A percentile compares a stretch with the other conserved stretches of the same genome.
These are phyloP conservation scores for Podocnemis expansa DNA, from an alignment of 2,113 vertebrate genomes.

Conservation along the genomic window DNA sequence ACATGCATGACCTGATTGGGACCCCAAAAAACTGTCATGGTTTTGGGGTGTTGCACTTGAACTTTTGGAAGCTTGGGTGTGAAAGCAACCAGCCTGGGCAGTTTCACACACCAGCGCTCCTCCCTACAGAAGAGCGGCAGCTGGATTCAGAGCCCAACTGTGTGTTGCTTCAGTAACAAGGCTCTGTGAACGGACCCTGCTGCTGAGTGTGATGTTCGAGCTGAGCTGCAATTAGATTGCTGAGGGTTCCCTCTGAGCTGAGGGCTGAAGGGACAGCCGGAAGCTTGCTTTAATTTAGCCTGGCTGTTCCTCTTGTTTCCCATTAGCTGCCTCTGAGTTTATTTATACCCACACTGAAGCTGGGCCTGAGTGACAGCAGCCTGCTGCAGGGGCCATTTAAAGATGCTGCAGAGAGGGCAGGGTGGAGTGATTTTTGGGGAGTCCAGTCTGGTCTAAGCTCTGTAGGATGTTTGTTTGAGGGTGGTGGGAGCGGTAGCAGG, in stretches of 20 bases:
- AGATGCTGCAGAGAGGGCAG: not conserved
- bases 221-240: not conserved
- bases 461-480: not conserved
- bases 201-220: accelerated
- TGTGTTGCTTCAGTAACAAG: accelerated
- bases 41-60: not conserved
- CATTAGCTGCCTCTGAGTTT: no score
- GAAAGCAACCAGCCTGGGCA: not conserved
- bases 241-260: accelerated
- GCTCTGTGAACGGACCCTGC: accelerated
- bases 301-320: not conserved
- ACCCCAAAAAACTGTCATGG: not conserved
- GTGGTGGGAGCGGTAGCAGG: no score
- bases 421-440: not conserved
- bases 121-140: not conserved
- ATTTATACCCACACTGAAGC: not conserved
- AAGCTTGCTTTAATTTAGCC: accelerated
- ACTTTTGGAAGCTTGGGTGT: not conserved
- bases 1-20: no score
- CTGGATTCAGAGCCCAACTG: not conserved
- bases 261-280: accelerated
- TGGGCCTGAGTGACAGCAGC: accelerated
- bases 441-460: not conserved
- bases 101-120: not conserved
- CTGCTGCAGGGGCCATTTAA: not conserved